phyloP scores from a whole-genome alignment of 23 tunicate genomes.

The Clavelina lepadiformis region DNA sequence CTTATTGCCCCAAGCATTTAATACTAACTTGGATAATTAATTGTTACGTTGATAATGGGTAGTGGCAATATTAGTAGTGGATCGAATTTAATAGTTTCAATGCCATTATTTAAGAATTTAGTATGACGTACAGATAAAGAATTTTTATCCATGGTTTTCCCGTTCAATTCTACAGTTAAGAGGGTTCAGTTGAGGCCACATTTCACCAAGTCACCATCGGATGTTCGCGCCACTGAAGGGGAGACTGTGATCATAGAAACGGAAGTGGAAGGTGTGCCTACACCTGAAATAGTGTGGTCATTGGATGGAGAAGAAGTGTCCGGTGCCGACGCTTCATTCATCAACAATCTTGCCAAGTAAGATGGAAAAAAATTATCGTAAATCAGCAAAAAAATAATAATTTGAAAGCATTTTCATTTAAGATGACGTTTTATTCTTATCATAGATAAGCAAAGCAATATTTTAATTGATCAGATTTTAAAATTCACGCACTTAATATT shows the following conservation, averaged over 20 bases:
- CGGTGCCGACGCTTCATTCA: slow-evolving; percentile 51
- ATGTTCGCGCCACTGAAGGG: slow-evolving; percentile 79
- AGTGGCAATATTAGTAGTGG: too few relatives aligned
- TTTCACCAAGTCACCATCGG: slow-evolving; percentile 46
- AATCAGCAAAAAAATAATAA: too few relatives aligned
- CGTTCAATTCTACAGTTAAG: slow-evolving; percentile 33
- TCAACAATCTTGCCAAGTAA: slow-evolving; percentile 69
- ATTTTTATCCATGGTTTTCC: not conserved
- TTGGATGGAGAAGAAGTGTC: slow-evolving; percentile 83
- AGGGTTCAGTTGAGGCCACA: slow-evolving; percentile 52
- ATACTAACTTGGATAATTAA: too few relatives aligned
- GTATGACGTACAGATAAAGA: too few relatives aligned
- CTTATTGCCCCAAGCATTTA: too few relatives aligned
- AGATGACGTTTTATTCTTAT: too few relatives aligned
- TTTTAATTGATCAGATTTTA: not conserved
- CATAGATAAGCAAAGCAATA: too few relatives aligned
- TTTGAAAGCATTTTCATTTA: too few relatives aligned
- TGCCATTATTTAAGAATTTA: too few relatives aligned
- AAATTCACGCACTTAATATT: not conserved
- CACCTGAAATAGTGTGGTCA: slow-evolving; percentile 86
- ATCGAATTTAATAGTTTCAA: not conserved
- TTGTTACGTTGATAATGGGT: too few relatives aligned
- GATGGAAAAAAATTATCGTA: too few relatives aligned
- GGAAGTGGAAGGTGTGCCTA: slow-evolving; percentile 70
- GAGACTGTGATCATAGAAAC: slow-evolving; percentile 82